Conservation (phyloP, 2,113 vertebrate species). For the Ellobius talpinus region DNA sequence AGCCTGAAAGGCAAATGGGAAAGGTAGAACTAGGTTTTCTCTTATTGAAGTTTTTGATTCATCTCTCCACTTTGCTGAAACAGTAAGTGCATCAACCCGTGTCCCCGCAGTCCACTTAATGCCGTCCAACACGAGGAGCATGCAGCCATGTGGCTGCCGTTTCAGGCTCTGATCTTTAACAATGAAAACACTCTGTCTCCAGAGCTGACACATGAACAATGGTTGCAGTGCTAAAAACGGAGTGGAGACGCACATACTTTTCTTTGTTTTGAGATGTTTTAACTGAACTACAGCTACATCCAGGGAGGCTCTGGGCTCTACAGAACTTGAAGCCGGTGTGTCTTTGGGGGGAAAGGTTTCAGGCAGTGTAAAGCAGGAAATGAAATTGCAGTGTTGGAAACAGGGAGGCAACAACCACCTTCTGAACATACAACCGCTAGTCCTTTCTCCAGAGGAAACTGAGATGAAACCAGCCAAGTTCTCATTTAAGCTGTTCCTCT, state of each 20-base stretch:
- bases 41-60: constrained; percentile 79
- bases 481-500: background rate
- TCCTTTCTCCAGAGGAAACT: background rate
- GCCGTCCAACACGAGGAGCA: background rate
- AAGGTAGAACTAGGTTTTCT: constrained; percentile 68
- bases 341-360: constrained; percentile 12
- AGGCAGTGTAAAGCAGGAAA: background rate
- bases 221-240: background rate
- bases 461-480: background rate
- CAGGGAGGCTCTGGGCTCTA: background rate
- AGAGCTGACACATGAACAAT: background rate
- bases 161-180: constrained; percentile 40
- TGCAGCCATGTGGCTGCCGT: constrained; percentile 44
- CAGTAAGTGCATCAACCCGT: constrained; percentile 61
- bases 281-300: background rate
- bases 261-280: background rate
- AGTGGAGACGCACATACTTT: background rate
- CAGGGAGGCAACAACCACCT: background rate
- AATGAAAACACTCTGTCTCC: constrained; percentile 7
- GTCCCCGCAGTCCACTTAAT: constrained; percentile 57
- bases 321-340: background rate
- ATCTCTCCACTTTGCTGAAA: constrained; percentile 71
- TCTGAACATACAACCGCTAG: background rate
- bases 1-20: constrained; percentile 72
- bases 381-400: background rate